A percentile compares a stretch with the other conserved stretches of the same genome.
Evolutionary conservation across 2,113 vertebrate species (phyloP).

Genomic region (Phocoena phocoena): DNA sequence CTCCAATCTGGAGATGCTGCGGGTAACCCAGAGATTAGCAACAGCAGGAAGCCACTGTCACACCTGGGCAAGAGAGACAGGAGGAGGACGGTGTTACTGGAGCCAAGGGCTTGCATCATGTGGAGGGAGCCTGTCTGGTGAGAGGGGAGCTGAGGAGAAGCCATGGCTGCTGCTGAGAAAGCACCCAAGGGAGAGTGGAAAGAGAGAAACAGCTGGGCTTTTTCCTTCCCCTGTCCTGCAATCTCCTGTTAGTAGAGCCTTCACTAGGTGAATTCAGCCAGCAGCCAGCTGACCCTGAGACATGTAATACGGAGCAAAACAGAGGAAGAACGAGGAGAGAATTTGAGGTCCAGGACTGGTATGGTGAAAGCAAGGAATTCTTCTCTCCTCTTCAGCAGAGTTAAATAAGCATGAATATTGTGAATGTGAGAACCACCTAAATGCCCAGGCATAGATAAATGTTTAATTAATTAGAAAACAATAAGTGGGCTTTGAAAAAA

Average conservation of each 20-base stretch:
- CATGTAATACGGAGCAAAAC: neutral
- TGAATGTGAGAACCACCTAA: neutral
- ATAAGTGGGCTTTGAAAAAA: neutral
- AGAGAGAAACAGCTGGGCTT: neutral
- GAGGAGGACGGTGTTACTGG: neutral
- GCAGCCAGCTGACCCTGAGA: neutral
- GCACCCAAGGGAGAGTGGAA: too few species aligned
- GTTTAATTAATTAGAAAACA: neutral
- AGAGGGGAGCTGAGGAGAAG: neutral
- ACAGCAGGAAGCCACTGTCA: neutral
- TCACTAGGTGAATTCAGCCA: neutral
- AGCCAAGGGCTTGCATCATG: neutral
- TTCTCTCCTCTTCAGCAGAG: neutral
- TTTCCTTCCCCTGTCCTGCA: neutral
- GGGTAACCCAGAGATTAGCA: neutral
- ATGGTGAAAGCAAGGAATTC: neutral
- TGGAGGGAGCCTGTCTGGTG: neutral
- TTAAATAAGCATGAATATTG: neutral
- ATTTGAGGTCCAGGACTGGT: neutral
- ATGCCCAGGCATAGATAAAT: neutral
- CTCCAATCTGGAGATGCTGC: neutral
- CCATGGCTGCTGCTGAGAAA: neutral
- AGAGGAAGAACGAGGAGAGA: neutral
- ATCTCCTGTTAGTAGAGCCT: neutral
- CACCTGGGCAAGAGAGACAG: neutral